Percentiles rank a stretch among this genome's conserved stretches.
phyloP scores from a whole-genome alignment of 1,140 invertebrate genomes.

The Panonychus citri region DNA sequence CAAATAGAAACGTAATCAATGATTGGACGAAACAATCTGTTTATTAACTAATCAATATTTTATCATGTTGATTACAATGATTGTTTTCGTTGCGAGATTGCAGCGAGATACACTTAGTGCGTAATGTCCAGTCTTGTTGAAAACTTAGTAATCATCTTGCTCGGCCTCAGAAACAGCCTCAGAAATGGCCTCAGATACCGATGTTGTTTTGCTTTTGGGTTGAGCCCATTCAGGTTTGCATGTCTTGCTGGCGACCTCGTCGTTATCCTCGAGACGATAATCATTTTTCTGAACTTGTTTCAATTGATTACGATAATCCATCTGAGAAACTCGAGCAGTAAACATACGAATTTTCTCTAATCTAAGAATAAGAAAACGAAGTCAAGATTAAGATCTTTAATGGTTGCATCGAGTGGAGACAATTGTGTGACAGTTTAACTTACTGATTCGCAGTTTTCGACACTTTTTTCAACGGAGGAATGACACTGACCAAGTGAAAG shows the following conservation, averaged over 20 bases:
- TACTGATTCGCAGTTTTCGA: constrained; percentile 96
- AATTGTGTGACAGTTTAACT: background rate
- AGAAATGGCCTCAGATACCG: background rate
- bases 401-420: background rate
- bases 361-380: constrained; percentile 19
- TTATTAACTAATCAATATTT: too few species aligned
- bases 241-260: background rate
- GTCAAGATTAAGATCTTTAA: background rate
- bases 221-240: background rate
- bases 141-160: too few species aligned
- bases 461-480: constrained; percentile 96
- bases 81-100: too few species aligned
- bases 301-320: background rate
- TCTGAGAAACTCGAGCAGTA: constrained; percentile 38
- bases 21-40: too few species aligned
- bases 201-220: background rate
- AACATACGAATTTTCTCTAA: constrained; percentile 29
- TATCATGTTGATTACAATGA: too few species aligned
- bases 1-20: too few species aligned
- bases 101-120: too few species aligned
- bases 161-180: too few species aligned
- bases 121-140: too few species aligned
- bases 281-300: background rate
- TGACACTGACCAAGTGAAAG: too few species aligned
- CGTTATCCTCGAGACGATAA: background rate